Percentiles rank a stretch among this genome's conserved stretches.
phyloP scores from a whole-genome alignment of 1,140 invertebrate species.

The Aphaenogaster floridana region DNA sequence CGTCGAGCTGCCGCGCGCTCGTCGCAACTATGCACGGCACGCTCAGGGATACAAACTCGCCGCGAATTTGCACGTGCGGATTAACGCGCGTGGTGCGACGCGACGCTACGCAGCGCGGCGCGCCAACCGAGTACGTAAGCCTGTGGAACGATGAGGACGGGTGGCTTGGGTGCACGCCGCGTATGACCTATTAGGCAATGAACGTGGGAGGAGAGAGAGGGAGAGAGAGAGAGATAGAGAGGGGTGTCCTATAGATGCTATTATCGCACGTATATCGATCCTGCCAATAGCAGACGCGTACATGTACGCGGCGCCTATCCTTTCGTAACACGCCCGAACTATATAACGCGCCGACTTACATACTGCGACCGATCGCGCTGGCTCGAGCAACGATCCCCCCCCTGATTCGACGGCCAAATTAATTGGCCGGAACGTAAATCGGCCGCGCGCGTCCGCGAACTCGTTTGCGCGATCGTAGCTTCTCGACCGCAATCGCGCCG shows the following conservation, averaged over 20 bases:
- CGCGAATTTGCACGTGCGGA: conserved; percentile 56
- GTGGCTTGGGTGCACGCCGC: conserved; percentile 51
- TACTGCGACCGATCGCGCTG: conserved; percentile 26
- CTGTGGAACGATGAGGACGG: conserved; percentile 22
- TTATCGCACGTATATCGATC: conserved; percentile 74
- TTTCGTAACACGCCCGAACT: conserved; percentile 66
- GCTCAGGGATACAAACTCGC: conserved; percentile 50
- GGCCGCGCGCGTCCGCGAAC: neutral
- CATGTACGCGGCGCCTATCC: conserved; percentile 71
- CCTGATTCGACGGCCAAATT: conserved; percentile 36
- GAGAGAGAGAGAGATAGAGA: neutral
- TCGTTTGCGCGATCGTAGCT: neutral
- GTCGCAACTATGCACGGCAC: conserved; percentile 42
- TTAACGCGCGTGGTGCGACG: conserved; percentile 33
- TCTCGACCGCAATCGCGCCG: neutral
- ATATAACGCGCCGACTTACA: conserved; percentile 71
- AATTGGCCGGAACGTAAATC: conserved; percentile 55
- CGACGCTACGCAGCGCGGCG: conserved; percentile 4
- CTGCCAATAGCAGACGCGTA: conserved; percentile 78
- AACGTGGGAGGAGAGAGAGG: conserved; percentile 46
- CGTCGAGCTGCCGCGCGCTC: neutral
- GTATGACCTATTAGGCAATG: conserved; percentile 77
- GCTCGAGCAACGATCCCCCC: neutral
- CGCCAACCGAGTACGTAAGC: conserved; percentile 29
- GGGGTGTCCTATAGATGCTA: conserved; percentile 71